Percentiles rank a stretch among this genome's conserved stretches.
These are phyloP conservation scores for Grallaria varia DNA, from an alignment of 2,113 vertebrate species.

Conservation along the genomic window DNA sequence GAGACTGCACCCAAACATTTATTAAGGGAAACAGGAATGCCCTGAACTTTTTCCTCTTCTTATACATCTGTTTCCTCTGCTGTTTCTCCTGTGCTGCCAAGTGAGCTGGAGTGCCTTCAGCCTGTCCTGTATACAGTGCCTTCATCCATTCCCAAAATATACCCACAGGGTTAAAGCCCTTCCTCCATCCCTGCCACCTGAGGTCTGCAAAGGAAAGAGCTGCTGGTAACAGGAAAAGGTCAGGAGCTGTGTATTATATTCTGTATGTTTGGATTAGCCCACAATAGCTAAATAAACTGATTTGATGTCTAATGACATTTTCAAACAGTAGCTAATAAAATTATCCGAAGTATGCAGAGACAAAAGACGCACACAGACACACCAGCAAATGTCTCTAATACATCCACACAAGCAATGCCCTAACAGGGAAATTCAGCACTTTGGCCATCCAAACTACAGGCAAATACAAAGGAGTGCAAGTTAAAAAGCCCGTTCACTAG, in stretches of 20 bases:
- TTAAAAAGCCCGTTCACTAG: background rate
- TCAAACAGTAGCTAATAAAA: slow-evolving; percentile 39
- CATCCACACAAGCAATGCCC: background rate
- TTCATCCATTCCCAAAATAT: background rate
- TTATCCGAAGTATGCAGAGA: background rate
- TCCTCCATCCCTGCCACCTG: background rate
- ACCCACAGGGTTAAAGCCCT: background rate
- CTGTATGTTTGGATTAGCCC: slow-evolving; percentile 17
- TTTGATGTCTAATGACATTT: slow-evolving; percentile 41
- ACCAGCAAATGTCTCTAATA: background rate
- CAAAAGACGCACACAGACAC: background rate
- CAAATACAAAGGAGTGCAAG: background rate
- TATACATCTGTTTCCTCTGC: background rate
- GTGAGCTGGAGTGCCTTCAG: background rate
- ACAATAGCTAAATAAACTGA: slow-evolving; percentile 47
- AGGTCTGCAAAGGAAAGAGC: background rate
- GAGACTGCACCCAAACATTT: background rate
- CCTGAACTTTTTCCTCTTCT: background rate
- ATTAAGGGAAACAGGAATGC: background rate
- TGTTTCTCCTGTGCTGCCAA: background rate
- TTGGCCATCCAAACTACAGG: background rate
- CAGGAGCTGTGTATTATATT: background rate
- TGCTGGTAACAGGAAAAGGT: background rate
- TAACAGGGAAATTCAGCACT: background rate
- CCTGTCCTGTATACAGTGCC: background rate